Percentiles rank a stretch among this genome's conserved stretches.
phyloP scores from a whole-genome alignment of 2,888 invertebrate genomes.

The Ochropleura plecta region DNA sequence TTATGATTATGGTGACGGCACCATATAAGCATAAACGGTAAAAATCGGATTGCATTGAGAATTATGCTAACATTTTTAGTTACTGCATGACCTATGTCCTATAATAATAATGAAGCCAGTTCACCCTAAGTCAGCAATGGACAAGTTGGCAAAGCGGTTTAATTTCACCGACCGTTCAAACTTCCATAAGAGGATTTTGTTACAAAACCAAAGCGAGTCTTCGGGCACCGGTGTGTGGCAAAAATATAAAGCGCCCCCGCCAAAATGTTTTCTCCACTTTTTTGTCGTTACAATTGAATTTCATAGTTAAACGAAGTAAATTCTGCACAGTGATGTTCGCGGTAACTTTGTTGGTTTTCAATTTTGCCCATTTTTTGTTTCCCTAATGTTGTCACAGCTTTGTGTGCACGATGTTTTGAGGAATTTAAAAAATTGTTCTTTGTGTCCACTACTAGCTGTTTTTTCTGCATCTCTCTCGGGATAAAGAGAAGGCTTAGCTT shows the following conservation, averaged over 20 bases:
- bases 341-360: conserved; percentile 58
- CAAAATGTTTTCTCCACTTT: conserved; percentile 45
- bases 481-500: conserved; percentile 21
- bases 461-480: conserved; percentile 39
- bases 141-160: conserved; percentile 75
- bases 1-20: too few species aligned
- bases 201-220: conserved; percentile 65
- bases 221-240: conserved; percentile 37
- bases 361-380: conserved; percentile 53
- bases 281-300: conserved; percentile 61
- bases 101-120: conserved; percentile 1
- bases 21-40: neutral
- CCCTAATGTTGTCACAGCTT: conserved; percentile 39
- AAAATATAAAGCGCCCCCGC: conserved; percentile 44
- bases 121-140: conserved; percentile 56
- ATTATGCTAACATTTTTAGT: neutral
- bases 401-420: conserved; percentile 49
- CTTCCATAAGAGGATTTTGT: conserved; percentile 76
- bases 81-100: conserved; percentile 19
- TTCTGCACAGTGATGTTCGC: conserved; percentile 42
- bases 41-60: neutral
- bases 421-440: conserved; percentile 57
- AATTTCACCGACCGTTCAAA: conserved; percentile 73
- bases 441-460: conserved; percentile 45
- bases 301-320: conserved; percentile 61